Evolutionary conservation across 2,888 invertebrate genomes (phyloP), one percentile per base, ranked within the genome.

Genomic region (Mycogona germanica): DNA sequence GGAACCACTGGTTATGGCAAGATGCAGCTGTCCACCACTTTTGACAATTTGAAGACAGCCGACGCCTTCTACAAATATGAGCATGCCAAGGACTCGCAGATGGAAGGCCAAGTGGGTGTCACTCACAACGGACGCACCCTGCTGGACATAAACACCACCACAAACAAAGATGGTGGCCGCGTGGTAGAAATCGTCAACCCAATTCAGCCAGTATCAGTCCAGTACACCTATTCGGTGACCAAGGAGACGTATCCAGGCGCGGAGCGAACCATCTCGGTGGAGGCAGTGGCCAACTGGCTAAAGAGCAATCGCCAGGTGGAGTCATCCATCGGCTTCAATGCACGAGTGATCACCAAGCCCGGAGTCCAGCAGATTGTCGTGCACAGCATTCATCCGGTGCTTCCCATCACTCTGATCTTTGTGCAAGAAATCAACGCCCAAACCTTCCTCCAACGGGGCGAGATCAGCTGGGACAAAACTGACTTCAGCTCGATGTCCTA

Each of bases 141-240:
- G 29, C 29, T 58, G 9, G 14, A 35, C 32, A 42, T 57, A 7
- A 32, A 44, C 12, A 9, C 57, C 23, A 29, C 45, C 17, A n/a
- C n/a, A n/a, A 21, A 41, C 9, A 46, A 25, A 42, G 58, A 23
- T 42, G 56, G 53, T 23, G 30, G 23, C 3, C 44, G 37, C 37
- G 26, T 50, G 14, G 28, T 65, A 14, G 60, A 62, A 49, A 55
- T 64, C 26, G 58, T 59, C 45, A 66, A 64, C 51, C 64, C 65
- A 4, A 56, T 64, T 42, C 58, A 60, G 2, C 64, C 65, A 14
- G 57, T 66, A 12, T 62, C 64, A 42, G 26, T 64, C 12, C 53
- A 60, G 2, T 57, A 64, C 21, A 56, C 56, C 7, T 60, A 58
- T 19, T n/a, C n/a, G n/a, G n/a, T n/a, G n/a, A n/a, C n/a, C n/a